Conservation (phyloP, 2,888 invertebrate species). For the Drosophila glabriapex region DNA sequence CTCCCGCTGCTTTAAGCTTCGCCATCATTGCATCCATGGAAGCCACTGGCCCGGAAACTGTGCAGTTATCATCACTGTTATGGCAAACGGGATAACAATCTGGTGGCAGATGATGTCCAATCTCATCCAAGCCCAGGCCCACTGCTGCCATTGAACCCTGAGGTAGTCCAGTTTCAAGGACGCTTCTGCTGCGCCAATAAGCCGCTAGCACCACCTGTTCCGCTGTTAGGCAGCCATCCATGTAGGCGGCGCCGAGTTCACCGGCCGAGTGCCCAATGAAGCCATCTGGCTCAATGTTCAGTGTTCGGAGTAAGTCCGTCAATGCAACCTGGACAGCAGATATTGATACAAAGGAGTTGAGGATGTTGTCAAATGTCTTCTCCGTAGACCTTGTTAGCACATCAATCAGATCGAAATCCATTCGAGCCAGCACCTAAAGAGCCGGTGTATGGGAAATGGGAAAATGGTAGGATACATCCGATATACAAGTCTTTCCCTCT, state of each 20-base stretch:
- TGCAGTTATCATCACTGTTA: constrained; percentile 97
- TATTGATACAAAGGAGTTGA: constrained; percentile 96
- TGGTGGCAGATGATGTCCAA: constrained; percentile 89
- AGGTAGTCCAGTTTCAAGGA: constrained; percentile 89
- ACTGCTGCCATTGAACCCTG: constrained; percentile 96
- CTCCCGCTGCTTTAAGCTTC: constrained; percentile 89
- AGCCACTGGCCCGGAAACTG: constrained; percentile 94
- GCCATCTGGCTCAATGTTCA: constrained; percentile 94
- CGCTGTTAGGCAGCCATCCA: constrained; percentile 96
- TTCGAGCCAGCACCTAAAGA: constrained; percentile 89
- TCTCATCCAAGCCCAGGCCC: constrained; percentile 94
- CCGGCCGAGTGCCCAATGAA: constrained; percentile 96
- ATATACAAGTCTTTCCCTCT: background rate
- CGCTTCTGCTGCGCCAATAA: constrained; percentile 95
- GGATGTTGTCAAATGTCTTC: constrained; percentile 92
- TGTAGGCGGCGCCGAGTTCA: constrained; percentile 94
- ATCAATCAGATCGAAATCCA: constrained; percentile 92
- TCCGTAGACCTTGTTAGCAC: constrained; percentile 92
- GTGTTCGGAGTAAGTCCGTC: constrained; percentile 91
- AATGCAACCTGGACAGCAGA: constrained; percentile 98
- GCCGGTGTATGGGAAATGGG: background rate
- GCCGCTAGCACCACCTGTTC: constrained; percentile 97
- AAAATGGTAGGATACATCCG: background rate
- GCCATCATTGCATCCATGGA: constrained; percentile 89
- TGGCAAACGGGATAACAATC: constrained; percentile 97